A percentile compares a stretch with the other conserved stretches of the same genome.
These are phyloP conservation scores for Pseudomugil tenellus DNA, from an alignment of 2,797 vertebrate species.

Conservation along the genomic window DNA sequence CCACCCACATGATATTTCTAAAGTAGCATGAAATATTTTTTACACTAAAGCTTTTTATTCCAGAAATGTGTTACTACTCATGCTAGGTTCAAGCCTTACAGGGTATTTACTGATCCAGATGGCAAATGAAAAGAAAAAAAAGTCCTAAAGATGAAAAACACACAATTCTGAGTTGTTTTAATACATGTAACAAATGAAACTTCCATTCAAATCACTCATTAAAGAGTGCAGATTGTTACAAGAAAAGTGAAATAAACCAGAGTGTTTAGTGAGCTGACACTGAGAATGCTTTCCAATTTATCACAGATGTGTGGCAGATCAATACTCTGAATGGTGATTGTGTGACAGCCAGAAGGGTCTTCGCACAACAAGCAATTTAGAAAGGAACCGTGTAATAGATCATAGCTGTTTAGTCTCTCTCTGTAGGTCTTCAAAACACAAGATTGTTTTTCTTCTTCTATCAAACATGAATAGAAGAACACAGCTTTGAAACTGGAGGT, in stretches of 20 bases:
- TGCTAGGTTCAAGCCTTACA: background rate
- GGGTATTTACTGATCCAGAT: background rate
- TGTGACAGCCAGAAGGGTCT: slow-evolving; percentile 1
- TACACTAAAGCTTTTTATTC: background rate
- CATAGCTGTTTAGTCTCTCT: slow-evolving; percentile 14
- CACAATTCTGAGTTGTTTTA: background rate
- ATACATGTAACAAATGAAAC: background rate
- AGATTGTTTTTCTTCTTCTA: background rate
- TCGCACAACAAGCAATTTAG: slow-evolving; percentile 22
- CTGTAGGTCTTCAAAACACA: slow-evolving; percentile 12
- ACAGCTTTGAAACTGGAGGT: slow-evolving; percentile 27
- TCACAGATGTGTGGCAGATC: slow-evolving; percentile 15
- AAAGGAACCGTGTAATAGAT: slow-evolving; percentile 19
- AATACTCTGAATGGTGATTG: slow-evolving; percentile 12
- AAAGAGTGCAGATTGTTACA: background rate
- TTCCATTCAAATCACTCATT: background rate
- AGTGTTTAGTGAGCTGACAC: background rate
- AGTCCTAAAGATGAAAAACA: background rate
- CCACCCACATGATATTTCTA: slow-evolving; percentile 6
- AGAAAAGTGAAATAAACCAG: background rate
- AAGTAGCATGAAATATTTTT: background rate
- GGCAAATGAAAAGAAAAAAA: background rate
- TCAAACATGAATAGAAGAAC: slow-evolving; percentile 26
- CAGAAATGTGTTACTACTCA: background rate
- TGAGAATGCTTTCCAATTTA: slow-evolving; percentile 18